Percentiles rank a stretch among this genome's conserved stretches.
phyloP scores from a whole-genome alignment of 2,888 invertebrate genomes.

The Ecliptopera silaceata region DNA sequence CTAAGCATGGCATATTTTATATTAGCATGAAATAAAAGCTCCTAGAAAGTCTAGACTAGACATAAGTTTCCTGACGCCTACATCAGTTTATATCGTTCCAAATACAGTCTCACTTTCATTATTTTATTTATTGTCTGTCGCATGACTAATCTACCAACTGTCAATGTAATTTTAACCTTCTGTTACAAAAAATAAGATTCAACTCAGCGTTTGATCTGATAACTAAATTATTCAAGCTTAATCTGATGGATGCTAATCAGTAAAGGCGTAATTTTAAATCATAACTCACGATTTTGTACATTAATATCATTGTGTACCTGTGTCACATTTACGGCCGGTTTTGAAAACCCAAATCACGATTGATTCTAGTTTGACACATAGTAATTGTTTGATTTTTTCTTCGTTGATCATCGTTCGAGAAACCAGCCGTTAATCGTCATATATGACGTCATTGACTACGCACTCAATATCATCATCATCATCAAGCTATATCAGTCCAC shows the following conservation, averaged over 20 bases:
- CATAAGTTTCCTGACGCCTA: conserved; percentile 1
- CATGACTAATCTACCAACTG: neutral
- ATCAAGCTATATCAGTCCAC: too few species aligned
- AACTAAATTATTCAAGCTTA: neutral
- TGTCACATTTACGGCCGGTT: too few species aligned
- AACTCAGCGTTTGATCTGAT: conserved; percentile 1
- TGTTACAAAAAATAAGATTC: conserved; percentile 1
- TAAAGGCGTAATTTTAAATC: conserved; percentile 6
- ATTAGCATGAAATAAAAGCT: too few species aligned
- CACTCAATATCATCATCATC: too few species aligned
- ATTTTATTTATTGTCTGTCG: conserved; percentile 14
- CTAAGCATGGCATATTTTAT: too few species aligned
- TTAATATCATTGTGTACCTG: conserved; percentile 1
- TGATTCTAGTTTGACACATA: too few species aligned
- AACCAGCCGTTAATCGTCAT: too few species aligned
- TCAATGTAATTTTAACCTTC: conserved; percentile 10
- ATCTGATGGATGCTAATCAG: neutral
- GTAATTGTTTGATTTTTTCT: too few species aligned
- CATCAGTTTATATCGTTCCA: conserved; percentile 21
- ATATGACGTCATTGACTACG: too few species aligned
- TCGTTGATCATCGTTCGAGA: too few species aligned
- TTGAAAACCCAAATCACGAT: too few species aligned
- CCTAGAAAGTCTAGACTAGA: neutral
- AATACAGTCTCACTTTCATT: conserved; percentile 22
- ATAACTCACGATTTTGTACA: conserved; percentile 4